These are phyloP conservation scores for Lucifuga dentata DNA, from an alignment of 2,113 vertebrate species.

Conservation along the genomic window DNA sequence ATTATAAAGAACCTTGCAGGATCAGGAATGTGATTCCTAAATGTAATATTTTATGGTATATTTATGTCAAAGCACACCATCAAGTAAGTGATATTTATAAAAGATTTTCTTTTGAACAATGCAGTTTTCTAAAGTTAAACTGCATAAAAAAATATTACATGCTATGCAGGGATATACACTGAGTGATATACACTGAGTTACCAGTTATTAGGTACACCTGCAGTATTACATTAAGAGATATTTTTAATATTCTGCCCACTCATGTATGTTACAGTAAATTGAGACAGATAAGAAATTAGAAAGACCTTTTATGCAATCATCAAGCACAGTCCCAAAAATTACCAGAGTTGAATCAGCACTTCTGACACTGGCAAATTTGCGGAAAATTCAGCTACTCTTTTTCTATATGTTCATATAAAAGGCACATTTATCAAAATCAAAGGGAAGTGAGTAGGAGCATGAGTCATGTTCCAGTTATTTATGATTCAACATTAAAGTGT, in stretches of 20 bases:
- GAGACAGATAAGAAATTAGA: too few relatives aligned
- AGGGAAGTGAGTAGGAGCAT: constrained; percentile 8
- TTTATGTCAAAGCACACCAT: constrained; percentile 68
- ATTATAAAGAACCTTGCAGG: constrained; percentile 90
- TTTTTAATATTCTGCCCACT: too few relatives aligned
- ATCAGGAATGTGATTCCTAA: constrained; percentile 82
- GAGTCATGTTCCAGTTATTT: constrained; percentile 34
- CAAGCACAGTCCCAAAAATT: too few relatives aligned
- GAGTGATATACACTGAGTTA: too few relatives aligned
- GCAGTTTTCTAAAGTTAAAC: constrained; percentile 43
- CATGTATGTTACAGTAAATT: too few relatives aligned
- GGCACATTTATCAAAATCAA: constrained; percentile 45
- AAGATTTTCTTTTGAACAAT: constrained; percentile 51
- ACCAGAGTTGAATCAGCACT: too few relatives aligned
- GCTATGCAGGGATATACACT: too few relatives aligned
- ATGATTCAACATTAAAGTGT: constrained; percentile 32
- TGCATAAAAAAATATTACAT: too few relatives aligned
- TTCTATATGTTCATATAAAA: constrained; percentile 11
- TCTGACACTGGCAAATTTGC: not conserved
- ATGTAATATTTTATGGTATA: constrained; percentile 84
- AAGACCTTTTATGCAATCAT: too few relatives aligned
- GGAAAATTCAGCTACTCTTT: not conserved
- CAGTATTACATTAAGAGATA: too few relatives aligned
- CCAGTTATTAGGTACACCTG: too few relatives aligned
- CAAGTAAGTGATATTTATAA: constrained; percentile 36